These are phyloP conservation scores for Pollimyrus isidori DNA, from an alignment of 2,113 vertebrate genomes.

Conservation along the genomic window DNA sequence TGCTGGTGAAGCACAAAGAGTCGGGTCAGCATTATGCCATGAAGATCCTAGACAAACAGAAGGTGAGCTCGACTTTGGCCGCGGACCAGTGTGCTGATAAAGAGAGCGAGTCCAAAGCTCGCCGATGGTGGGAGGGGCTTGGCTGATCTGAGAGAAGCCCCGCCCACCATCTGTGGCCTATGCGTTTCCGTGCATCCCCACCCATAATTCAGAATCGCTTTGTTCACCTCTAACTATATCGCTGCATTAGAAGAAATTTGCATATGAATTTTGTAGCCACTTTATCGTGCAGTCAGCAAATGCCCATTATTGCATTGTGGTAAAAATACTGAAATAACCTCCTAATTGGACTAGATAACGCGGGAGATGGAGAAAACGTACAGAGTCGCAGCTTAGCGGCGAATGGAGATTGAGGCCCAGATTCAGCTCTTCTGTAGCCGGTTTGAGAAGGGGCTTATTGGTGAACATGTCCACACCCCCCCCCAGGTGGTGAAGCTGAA, in stretches of 20 bases:
- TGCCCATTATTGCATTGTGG: not conserved
- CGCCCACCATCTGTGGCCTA: not conserved
- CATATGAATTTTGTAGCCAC: not conserved
- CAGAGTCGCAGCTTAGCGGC: not conserved
- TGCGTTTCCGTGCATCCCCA: not conserved
- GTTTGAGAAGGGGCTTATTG: not conserved
- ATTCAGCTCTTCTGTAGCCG: not conserved
- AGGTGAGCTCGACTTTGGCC: conserved; percentile 54
- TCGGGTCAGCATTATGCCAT: conserved; percentile 81
- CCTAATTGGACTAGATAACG: not conserved
- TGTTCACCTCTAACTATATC: not conserved
- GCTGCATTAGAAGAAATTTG: not conserved
- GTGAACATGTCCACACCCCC: not conserved
- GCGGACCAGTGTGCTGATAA: no score
- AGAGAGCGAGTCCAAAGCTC: not conserved
- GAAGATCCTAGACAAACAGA: conserved; percentile 96
- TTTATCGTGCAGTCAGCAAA: not conserved
- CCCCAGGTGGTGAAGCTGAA: conserved; percentile 84
- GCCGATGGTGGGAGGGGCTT: not conserved
- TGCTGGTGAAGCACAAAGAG: conserved; percentile 86
- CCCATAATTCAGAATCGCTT: not conserved
- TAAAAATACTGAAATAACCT: not conserved
- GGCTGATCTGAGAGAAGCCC: not conserved
- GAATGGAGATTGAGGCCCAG: not conserved
- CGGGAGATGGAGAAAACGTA: not conserved